phyloP scores from a whole-genome alignment of 2,888 invertebrate species.

The Agonopterix alstromeriana region DNA sequence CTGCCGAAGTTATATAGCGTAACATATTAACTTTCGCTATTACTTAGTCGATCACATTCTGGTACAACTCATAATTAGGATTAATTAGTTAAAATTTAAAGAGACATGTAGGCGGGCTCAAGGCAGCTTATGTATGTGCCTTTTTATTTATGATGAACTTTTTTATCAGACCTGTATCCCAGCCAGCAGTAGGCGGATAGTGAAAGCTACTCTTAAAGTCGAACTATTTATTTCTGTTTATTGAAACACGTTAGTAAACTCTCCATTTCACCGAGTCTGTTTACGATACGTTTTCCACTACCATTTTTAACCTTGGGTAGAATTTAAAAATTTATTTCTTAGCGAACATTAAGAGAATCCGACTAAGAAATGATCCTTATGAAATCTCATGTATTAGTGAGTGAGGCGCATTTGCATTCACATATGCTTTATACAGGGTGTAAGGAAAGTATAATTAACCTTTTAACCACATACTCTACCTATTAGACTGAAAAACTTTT shows the following conservation, averaged over 20 bases:
- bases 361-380: too few species aligned
- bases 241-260: slow-evolving; percentile 42
- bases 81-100: slow-evolving; percentile 48
- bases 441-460: too few species aligned
- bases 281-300: neutral
- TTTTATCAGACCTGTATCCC: slow-evolving; percentile 30
- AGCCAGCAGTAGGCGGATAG: slow-evolving; percentile 44
- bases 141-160: slow-evolving; percentile 14
- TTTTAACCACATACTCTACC: too few species aligned
- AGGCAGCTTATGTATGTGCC: slow-evolving; percentile 11
- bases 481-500: too few species aligned
- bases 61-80: slow-evolving; percentile 51
- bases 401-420: too few species aligned
- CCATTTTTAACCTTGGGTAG: too few species aligned
- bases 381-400: too few species aligned
- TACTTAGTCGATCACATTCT: slow-evolving; percentile 61
- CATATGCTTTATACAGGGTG: too few species aligned
- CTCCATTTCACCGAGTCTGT: slow-evolving; percentile 35
- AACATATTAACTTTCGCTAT: slow-evolving; percentile 67
- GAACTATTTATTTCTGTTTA: slow-evolving; percentile 37
- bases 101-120: slow-evolving; percentile 22
- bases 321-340: too few species aligned
- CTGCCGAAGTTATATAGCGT: slow-evolving; percentile 62
- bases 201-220: slow-evolving; percentile 46
- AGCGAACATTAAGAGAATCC: too few species aligned